Evolutionary conservation across 2,797 vertebrate species (phyloP).

Genomic region (Gymnothorax javanicus): DNA sequence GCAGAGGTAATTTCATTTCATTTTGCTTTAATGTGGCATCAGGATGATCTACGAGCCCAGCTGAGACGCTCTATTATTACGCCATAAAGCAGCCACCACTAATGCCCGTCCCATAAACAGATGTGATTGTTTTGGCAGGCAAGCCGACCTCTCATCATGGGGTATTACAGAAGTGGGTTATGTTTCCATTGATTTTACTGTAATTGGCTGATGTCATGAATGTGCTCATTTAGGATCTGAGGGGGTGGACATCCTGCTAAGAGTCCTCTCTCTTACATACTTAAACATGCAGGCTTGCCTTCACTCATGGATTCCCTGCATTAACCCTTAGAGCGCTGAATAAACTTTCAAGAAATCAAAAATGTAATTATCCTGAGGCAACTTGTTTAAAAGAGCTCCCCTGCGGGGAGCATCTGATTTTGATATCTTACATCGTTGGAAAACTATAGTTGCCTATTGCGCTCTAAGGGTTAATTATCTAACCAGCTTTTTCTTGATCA

Average conservation of each 20-base stretch:
- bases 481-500: too few species aligned
- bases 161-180: background rate
- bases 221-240: background rate
- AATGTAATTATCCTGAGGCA: too few species aligned
- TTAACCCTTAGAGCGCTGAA: too few species aligned
- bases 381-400: too few species aligned
- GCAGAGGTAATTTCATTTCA: background rate
- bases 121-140: constrained; percentile 3
- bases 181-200: background rate
- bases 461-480: too few species aligned
- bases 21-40: background rate
- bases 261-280: background rate
- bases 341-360: too few species aligned
- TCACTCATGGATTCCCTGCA: too few species aligned
- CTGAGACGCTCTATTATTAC: background rate
- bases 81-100: background rate
- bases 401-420: too few species aligned
- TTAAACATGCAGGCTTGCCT: too few species aligned
- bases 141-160: background rate
- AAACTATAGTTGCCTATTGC: too few species aligned
- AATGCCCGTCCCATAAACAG: background rate
- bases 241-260: background rate
- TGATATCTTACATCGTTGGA: too few species aligned
- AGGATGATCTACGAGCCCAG: background rate
- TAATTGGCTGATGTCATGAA: constrained; percentile 5